phyloP scores from a whole-genome alignment of 37 sponge, comb jelly and placozoan genomes.

The Dysidea cf. avara region DNA sequence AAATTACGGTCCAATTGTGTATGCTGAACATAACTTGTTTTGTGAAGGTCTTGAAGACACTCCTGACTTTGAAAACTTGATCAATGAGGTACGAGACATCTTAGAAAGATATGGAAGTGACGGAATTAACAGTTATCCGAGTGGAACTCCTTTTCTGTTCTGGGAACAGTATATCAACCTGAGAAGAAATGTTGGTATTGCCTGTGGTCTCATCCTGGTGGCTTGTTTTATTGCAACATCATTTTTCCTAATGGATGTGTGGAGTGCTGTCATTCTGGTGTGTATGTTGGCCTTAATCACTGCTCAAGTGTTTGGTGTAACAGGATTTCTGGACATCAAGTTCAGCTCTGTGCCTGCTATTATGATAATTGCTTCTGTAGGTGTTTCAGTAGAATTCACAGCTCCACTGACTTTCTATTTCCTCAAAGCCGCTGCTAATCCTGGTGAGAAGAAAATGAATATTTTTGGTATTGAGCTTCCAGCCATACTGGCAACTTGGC shows the following conservation, averaged over 20 bases:
- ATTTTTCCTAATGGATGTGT: conserved; percentile 33
- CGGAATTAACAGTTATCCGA: conserved; percentile 21
- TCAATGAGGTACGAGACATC: conserved; percentile 25
- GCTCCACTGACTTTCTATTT: conserved; percentile 40
- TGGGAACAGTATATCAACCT: conserved; percentile 53
- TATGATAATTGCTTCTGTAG: conserved; percentile 46
- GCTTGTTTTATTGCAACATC: conserved; percentile 23
- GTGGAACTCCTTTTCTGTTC: conserved; percentile 31
- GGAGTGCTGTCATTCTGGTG: conserved; percentile 23
- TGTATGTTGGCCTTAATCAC: conserved; percentile 20
- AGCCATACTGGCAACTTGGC: no score
- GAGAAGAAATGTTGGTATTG: conserved; percentile 2
- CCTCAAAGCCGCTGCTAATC: conserved; percentile 3
- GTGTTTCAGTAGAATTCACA: conserved; percentile 36
- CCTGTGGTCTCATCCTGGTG: conserved; percentile 32
- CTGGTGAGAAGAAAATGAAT: no score
- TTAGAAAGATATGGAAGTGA: neutral
- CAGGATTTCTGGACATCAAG: conserved; percentile 25
- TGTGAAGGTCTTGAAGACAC: conserved; percentile 17
- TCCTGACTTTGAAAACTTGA: conserved; percentile 17
- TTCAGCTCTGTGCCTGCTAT: conserved; percentile 44
- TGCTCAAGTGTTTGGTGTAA: conserved; percentile 36
- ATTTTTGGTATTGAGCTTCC: no score
- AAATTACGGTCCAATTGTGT: neutral
- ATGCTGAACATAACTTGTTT: conserved; percentile 37